Conservation (phyloP, 2,113 vertebrate genomes). For the Poeciliopsis turrubarensis region DNA sequence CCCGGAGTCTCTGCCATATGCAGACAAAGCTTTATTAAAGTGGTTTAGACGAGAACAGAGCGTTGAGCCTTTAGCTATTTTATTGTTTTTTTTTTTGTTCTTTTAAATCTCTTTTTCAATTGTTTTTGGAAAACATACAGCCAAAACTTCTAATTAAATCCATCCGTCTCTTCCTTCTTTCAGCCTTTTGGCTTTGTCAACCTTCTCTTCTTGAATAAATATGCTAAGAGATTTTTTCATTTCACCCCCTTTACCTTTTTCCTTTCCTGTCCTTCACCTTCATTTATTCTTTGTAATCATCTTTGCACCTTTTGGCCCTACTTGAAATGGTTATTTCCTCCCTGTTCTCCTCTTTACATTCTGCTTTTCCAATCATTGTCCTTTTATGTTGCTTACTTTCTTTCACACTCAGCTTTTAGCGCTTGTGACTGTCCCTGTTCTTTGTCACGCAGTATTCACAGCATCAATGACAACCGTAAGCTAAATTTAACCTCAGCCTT, state of each 20-base stretch:
- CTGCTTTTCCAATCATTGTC: background rate
- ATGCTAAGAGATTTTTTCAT: constrained; percentile 7
- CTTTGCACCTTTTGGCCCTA: background rate
- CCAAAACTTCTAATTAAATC: background rate
- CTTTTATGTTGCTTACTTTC: background rate
- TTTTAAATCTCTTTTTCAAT: background rate
- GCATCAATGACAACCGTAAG: constrained; percentile 9
- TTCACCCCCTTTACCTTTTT: background rate
- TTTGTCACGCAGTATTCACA: background rate
- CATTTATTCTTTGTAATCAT: constrained; percentile 8
- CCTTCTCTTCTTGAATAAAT: constrained; percentile 9
- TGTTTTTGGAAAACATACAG: constrained; percentile 14
- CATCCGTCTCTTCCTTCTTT: background rate
- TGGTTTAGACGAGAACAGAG: constrained; percentile 2
- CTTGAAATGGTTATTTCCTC: background rate
- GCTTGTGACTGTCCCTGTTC: background rate
- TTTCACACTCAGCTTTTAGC: no score
- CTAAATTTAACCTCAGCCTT: constrained; percentile 24
- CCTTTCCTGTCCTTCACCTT: constrained; percentile 14
- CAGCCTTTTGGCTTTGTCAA: background rate
- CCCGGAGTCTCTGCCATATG: constrained; percentile 23
- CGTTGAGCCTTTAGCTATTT: constrained; percentile 18
- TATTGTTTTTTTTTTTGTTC: background rate
- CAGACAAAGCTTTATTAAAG: constrained; percentile 31
- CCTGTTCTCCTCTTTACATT: background rate